Conservation (phyloP, 2,888 invertebrate genomes). For the Diogma glabrata region DNA sequence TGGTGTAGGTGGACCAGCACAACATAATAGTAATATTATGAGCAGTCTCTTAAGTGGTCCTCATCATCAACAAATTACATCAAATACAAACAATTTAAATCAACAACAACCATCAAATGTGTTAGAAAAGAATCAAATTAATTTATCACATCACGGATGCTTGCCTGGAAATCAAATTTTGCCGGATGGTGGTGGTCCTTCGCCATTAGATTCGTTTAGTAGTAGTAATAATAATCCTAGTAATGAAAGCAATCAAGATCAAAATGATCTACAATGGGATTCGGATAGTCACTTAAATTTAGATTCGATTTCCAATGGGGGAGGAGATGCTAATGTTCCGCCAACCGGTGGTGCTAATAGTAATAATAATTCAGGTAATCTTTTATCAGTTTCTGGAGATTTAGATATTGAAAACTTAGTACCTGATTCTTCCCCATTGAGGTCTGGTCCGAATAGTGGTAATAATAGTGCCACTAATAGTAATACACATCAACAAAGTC, state of each 20-base stretch:
- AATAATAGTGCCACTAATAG: not conserved
- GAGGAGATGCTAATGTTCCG: not conserved
- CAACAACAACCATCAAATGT: not conserved
- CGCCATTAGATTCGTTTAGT: slow-evolving; percentile 7
- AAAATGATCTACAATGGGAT: slow-evolving; percentile 40
- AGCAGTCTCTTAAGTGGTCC: not conserved
- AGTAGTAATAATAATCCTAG: slow-evolving; percentile 31
- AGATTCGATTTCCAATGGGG: slow-evolving; percentile 20
- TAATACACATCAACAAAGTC: slow-evolving; percentile 17
- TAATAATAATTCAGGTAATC: slow-evolving; percentile 7
- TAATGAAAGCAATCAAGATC: slow-evolving; percentile 30
- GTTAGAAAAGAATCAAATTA: not conserved
- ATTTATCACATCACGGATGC: not conserved
- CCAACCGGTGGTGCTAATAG: not conserved
- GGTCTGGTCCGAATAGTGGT: slow-evolving; percentile 8
- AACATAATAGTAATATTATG: too few species aligned
- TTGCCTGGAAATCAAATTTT: not conserved
- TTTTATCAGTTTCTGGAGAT: slow-evolving; percentile 3
- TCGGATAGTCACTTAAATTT: slow-evolving; percentile 28
- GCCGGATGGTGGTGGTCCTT: not conserved
- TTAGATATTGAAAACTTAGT: slow-evolving; percentile 17
- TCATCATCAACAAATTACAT: slow-evolving; percentile 1
- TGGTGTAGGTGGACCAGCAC: slow-evolving; percentile 35
- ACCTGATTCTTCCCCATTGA: slow-evolving; percentile 5
- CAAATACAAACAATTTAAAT: not conserved